Evolutionary conservation across 2,888 invertebrate species (phyloP).

Genomic region (Dolichopus griseipennis): DNA sequence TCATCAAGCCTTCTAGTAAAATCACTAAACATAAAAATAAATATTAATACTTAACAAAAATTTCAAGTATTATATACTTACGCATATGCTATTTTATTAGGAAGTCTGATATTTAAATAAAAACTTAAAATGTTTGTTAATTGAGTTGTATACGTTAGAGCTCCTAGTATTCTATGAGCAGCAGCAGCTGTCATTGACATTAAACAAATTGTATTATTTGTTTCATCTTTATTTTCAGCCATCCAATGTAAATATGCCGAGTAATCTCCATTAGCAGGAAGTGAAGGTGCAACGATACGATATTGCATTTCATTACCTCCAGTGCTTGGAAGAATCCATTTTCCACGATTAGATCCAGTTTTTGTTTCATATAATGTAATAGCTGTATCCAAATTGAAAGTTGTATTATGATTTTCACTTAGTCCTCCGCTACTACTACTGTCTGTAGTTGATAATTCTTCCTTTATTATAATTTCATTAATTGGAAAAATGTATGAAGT

Average conservation of each 20-base stretch:
- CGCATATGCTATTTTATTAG: conserved; percentile 63
- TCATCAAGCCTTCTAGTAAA: conserved; percentile 65
- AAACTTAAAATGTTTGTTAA: conserved; percentile 71
- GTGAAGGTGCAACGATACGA: conserved; percentile 71
- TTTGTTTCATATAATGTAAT: conserved; percentile 61
- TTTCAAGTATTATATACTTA: conserved; percentile 30
- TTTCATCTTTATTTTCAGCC: conserved; percentile 45
- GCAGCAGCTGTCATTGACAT: conserved; percentile 53
- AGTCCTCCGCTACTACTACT: not conserved
- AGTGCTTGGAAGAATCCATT: conserved; percentile 57
- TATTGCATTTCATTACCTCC: conserved; percentile 61
- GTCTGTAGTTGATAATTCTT: conserved; percentile 27
- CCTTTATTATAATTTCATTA: conserved; percentile 36
- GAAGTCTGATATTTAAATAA: conserved; percentile 72
- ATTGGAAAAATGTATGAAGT: conserved; percentile 64
- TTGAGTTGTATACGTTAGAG: conserved; percentile 78
- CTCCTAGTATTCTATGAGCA: conserved; percentile 67
- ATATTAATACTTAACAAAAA: conserved; percentile 27
- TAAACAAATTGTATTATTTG: conserved; percentile 43
- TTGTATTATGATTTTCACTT: conserved; percentile 16
- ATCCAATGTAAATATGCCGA: conserved; percentile 70
- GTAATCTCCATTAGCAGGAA: conserved; percentile 78
- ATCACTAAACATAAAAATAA: conserved; percentile 53
- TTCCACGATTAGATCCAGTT: conserved; percentile 67
- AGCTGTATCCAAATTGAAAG: conserved; percentile 40